phyloP scores from a whole-genome alignment of 2,888 invertebrate species.

The Pollenia labialis region DNA sequence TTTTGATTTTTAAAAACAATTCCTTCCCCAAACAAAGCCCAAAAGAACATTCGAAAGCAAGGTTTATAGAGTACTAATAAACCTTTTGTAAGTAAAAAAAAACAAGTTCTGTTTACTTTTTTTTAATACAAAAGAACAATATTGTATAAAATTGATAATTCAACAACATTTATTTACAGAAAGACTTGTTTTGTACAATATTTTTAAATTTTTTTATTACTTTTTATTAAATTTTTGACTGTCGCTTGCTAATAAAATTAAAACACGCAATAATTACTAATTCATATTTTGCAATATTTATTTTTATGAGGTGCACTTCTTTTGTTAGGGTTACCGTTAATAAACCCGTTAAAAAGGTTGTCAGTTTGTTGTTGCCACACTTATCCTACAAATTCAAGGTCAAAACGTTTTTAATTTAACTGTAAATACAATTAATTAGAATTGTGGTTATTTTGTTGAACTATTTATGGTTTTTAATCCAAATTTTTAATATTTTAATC shows the following conservation, averaged over 20 bases:
- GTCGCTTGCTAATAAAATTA: neutral
- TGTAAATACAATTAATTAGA: neutral
- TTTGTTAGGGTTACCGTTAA: neutral
- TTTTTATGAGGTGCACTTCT: neutral
- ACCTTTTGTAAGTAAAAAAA: neutral
- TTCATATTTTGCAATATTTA: neutral
- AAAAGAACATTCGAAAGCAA: too few relatives aligned
- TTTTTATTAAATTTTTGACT: conserved; percentile 20
- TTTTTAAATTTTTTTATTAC: conserved; percentile 12
- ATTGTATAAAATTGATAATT: neutral
- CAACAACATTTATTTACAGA: neutral
- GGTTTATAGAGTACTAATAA: neutral
- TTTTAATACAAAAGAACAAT: conserved; percentile 15
- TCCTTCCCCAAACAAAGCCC: neutral
- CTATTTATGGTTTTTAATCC: too few relatives aligned
- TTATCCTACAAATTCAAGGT: neutral
- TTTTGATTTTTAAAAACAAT: neutral
- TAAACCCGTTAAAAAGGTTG: neutral
- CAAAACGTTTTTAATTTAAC: neutral
- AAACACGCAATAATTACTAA: conserved; percentile 32
- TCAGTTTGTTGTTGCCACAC: neutral
- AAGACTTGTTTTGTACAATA: neutral
- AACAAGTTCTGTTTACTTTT: neutral
- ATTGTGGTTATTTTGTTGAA: too few relatives aligned
- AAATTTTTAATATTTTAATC: neutral